These are phyloP conservation scores for Myotis findleyi DNA, from an alignment of 2,797 vertebrate genomes.

Conservation along the genomic window DNA sequence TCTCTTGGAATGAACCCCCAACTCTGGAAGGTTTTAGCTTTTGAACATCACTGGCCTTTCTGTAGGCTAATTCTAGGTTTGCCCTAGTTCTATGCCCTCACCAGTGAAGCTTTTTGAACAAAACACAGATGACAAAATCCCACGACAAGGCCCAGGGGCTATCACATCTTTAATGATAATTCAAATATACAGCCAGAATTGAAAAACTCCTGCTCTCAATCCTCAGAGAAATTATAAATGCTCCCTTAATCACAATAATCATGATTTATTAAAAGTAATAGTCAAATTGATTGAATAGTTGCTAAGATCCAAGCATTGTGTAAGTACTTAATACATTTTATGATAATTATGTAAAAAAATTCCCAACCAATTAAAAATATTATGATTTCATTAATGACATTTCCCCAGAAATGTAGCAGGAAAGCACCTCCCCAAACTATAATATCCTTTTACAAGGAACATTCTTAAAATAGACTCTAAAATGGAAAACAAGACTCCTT, in stretches of 20 bases:
- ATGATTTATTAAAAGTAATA: slow-evolving; percentile 1
- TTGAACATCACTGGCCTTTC: not conserved
- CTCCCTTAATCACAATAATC: not conserved
- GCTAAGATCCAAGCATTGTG: not conserved
- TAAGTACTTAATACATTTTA: not conserved
- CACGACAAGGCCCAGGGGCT: not conserved
- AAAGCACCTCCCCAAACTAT: not conserved
- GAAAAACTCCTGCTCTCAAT: not conserved
- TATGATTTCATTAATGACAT: not conserved
- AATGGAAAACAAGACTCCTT: not conserved
- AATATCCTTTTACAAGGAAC: not conserved
- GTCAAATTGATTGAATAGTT: not conserved
- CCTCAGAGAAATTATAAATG: slow-evolving; percentile 25
- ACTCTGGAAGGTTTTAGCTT: not conserved
- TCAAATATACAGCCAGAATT: not conserved
- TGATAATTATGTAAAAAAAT: not conserved
- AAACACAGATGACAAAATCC: not conserved
- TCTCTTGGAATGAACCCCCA: not conserved
- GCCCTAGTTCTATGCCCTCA: not conserved
- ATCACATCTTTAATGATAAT: not conserved
- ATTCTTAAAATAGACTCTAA: not conserved
- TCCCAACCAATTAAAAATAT: not conserved
- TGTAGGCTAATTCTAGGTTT: not conserved
- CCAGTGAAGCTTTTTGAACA: not conserved
- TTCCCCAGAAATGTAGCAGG: not conserved